These are phyloP conservation scores for Meliscaeva auricollis DNA, from an alignment of 2,888 invertebrate species.

Conservation along the genomic window DNA sequence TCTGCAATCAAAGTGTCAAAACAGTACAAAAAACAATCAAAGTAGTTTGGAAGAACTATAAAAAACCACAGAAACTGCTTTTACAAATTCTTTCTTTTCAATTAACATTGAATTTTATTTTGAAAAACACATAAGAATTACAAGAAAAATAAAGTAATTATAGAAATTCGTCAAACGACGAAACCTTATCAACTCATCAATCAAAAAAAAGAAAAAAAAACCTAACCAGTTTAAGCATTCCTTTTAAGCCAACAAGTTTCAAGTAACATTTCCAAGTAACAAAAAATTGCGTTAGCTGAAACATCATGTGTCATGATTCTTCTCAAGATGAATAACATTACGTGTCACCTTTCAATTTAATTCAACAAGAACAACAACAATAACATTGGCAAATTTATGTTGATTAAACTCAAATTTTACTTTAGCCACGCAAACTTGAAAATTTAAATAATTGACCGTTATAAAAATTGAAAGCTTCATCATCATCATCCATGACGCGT, in stretches of 20 bases:
- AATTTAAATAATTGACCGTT: conserved; percentile 47
- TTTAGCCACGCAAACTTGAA: conserved; percentile 27
- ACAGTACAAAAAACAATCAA: no score
- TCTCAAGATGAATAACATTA: neutral
- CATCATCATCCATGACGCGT: neutral
- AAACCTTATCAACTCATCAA: neutral
- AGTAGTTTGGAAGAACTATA: no score
- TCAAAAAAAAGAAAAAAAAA: neutral
- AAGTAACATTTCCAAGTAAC: conserved; percentile 3
- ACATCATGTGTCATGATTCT: neutral
- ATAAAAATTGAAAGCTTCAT: conserved; percentile 46
- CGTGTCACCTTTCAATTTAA: neutral
- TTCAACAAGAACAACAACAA: no score
- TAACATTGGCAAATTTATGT: no score
- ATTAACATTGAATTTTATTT: no score
- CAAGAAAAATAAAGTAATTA: neutral
- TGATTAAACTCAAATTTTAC: neutral
- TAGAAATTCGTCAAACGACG: neutral
- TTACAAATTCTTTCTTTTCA: no score
- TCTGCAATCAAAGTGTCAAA: no score
- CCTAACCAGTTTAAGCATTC: neutral
- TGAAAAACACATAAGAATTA: no score
- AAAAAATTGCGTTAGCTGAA: neutral
- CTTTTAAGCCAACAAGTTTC: neutral
- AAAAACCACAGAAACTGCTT: no score